Conservation (phyloP, 2,113 vertebrate genomes). For the Corythaeola cristata region DNA sequence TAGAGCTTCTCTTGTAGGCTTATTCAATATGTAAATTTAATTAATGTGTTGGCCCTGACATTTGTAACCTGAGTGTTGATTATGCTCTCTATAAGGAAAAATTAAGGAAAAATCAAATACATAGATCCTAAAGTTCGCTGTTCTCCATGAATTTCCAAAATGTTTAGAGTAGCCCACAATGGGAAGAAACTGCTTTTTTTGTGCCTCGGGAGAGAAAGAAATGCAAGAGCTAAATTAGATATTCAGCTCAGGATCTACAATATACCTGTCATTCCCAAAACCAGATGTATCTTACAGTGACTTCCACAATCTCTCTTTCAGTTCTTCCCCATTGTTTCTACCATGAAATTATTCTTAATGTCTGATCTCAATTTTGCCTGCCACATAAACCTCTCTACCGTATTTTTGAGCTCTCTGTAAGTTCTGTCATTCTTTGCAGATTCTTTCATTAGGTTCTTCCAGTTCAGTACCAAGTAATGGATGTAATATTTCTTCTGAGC, state of each 20-base stretch:
- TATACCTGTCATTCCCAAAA: neutral
- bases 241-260: neutral
- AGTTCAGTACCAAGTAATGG: neutral
- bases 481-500: constrained; percentile 1
- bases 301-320: neutral
- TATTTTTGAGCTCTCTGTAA: neutral
- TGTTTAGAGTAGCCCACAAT: neutral
- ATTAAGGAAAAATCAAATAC: neutral
- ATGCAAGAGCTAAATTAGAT: neutral
- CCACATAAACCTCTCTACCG: neutral
- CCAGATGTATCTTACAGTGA: neutral
- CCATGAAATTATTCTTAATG: neutral
- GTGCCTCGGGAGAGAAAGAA: neutral
- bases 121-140: neutral
- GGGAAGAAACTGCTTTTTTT: neutral
- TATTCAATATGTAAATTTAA: neutral
- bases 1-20: neutral
- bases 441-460: neutral
- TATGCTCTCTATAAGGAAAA: neutral
- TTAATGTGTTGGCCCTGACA: neutral
- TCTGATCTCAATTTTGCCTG: neutral
- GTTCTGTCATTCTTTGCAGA: neutral
- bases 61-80: neutral
- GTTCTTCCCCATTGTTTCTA: neutral
- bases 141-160: neutral